These are phyloP conservation scores for Zosterops borbonicus DNA, from an alignment of 2,113 vertebrate genomes.

Conservation along the genomic window DNA sequence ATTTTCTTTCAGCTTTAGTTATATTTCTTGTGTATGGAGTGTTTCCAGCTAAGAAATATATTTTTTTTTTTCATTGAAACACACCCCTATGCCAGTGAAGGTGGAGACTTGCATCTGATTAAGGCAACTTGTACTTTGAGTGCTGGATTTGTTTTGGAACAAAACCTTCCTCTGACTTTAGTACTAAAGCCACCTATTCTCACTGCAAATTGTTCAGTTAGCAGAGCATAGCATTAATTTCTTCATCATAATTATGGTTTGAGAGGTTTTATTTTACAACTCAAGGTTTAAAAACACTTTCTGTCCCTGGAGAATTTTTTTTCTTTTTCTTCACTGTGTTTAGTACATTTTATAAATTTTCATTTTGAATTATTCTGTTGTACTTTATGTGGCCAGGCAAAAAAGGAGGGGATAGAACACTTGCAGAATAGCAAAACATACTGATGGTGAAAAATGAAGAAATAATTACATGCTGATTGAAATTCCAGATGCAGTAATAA, in stretches of 20 bases:
- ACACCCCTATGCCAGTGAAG: rapidly evolving
- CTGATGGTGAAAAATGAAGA: background rate
- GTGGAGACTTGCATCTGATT: background rate
- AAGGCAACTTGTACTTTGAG: background rate
- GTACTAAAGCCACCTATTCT: background rate
- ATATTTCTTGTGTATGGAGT: background rate
- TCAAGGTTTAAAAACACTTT: background rate
- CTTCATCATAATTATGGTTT: background rate
- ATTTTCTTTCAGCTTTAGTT: background rate
- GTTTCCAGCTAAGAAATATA: background rate
- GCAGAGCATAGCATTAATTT: background rate
- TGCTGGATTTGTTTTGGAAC: background rate
- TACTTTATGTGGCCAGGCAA: background rate
- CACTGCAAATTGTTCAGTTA: background rate
- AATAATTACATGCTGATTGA: background rate
- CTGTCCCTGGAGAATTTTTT: background rate
- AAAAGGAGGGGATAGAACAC: background rate
- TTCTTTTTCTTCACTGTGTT: background rate
- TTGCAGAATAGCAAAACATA: background rate
- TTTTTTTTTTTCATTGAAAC: background rate
- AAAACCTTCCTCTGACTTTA: background rate
- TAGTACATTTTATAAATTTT: background rate
- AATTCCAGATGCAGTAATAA: background rate
- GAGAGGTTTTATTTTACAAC: background rate
- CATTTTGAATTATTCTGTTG: background rate